phyloP scores from a whole-genome alignment of 1,140 invertebrate species.

The Pteromalus puparum region DNA sequence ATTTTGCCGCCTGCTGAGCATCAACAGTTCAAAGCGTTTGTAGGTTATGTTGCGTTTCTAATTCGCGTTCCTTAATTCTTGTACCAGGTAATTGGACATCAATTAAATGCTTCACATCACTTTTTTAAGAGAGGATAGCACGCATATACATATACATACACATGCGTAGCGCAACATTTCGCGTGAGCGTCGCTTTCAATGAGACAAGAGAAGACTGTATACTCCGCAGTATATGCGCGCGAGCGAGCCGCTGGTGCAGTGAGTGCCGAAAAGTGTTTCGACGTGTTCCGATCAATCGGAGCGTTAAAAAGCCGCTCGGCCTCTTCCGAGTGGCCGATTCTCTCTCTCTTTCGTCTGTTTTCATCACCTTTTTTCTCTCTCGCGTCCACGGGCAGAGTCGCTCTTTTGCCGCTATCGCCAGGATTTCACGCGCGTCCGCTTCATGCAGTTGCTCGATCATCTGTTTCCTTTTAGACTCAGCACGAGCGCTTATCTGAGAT shows the following conservation, averaged over 20 bases:
- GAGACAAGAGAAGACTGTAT: conserved; percentile 3
- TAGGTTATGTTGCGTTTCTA: too few relatives aligned
- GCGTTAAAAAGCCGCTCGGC: conserved; percentile 62
- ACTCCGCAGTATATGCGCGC: background rate
- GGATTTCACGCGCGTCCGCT: conserved; percentile 36
- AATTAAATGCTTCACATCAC: too few relatives aligned
- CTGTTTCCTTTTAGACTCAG: conserved; percentile 48
- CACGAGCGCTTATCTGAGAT: conserved; percentile 40
- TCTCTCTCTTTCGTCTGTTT: background rate
- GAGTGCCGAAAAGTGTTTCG: conserved; percentile 71
- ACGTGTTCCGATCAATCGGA: conserved; percentile 66
- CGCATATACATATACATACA: conserved; percentile 40
- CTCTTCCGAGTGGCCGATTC: conserved; percentile 12
- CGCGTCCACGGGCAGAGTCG: background rate
- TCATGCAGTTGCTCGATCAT: conserved; percentile 41
- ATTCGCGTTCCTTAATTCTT: too few relatives aligned
- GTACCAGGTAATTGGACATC: too few relatives aligned
- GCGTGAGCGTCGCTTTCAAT: conserved; percentile 33
- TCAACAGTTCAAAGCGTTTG: too few relatives aligned
- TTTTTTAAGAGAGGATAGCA: too few relatives aligned
- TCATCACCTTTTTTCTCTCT: background rate
- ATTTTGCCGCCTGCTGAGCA: too few relatives aligned
- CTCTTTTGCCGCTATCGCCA: background rate
- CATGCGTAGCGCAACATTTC: conserved; percentile 49
- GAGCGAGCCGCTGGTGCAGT: background rate